Base-by-base conservation (phyloP, 2,113 vertebrate species). In the Mobula hypostoma region DNA sequence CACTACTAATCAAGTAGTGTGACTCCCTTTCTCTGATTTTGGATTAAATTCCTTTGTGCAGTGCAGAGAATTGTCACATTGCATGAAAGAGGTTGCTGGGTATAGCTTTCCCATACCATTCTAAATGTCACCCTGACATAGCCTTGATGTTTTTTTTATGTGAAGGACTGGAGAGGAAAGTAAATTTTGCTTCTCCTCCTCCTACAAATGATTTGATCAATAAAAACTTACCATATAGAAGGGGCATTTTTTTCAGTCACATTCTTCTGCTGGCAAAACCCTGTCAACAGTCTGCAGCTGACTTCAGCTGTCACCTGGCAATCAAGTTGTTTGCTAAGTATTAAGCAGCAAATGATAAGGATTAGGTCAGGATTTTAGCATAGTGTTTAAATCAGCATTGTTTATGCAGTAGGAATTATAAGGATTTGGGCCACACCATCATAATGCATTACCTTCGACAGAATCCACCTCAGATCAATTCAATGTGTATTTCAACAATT, bases 281-380 rank as follows among this genome's bases (percentile, higher is more conserved):
- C 7, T 19, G n/a, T 24, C 36, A 7, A 92, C 66, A 70, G 15
- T 14, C 36, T 70, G 7, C 66, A 40, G 0, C 90, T 40, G 66
- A 17, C 66, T 48, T 32, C 12, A 72, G 36, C 90, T 92, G 32
- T 66, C 70, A 92, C 61, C 2, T 24, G 68, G 32, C 68, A 21
- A 92, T 40, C 21, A 5, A 63, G 29, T 66, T 32, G 58, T 90
- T 90, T 90, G 80, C 80, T 83, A 15, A 90, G 14, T 68, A 9
- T 90, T 66, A 90, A 72, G 36, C n/a, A 72, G 90, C 90, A 92
- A 48, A 27, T 92, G 72, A 72, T 24, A 15, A 72, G 90, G 68
- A 40, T 72, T 36, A 72, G 1, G 40, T 36, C 90, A 48, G 63
- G 36, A 91, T 92, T 92, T 74, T 72, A 40, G 66, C 61, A 12